A percentile compares a stretch with the other conserved stretches of the same genome.
Evolutionary conservation across 2,888 invertebrate genomes (phyloP).

Genomic region (Temnothorax rugatulus): DNA sequence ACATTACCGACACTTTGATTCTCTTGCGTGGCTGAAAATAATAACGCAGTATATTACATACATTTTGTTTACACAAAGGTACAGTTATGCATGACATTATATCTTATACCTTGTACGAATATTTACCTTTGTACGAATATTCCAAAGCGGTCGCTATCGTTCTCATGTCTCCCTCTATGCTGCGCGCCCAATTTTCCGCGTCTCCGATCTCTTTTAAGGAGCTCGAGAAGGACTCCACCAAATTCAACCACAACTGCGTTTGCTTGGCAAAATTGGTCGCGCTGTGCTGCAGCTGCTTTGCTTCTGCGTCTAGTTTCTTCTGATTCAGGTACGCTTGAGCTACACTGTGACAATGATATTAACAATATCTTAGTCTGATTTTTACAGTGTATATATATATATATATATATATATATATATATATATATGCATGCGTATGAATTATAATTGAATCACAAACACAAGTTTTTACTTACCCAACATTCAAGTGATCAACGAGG

Average conservation of each 20-base stretch:
- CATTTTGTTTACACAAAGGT: not conserved
- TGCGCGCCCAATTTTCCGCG: conserved; percentile 99
- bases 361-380: not conserved
- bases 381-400: not conserved
- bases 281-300: conserved; percentile 97
- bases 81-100: not conserved
- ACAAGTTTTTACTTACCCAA: conserved; percentile 90
- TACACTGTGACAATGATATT: conserved; percentile 89
- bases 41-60: conserved; percentile 5
- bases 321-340: conserved; percentile 99
- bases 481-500: conserved; percentile 98
- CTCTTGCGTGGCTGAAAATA: conserved; percentile 80
- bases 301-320: conserved; percentile 98
- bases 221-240: conserved; percentile 95
- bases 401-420: too few species aligned
- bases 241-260: conserved; percentile 98
- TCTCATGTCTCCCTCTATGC: conserved; percentile 98
- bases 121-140: conserved; percentile 95
- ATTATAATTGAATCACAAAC: not conserved
- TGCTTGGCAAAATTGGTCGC: conserved; percentile 98
- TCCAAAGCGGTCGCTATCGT: conserved; percentile 97
- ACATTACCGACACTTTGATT: conserved; percentile 65
- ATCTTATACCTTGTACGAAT: conserved; percentile 92
- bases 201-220: conserved; percentile 98
- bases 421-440: not conserved